phyloP scores from a whole-genome alignment of 2,888 invertebrate species.

The Nemotelus nigrinus region DNA sequence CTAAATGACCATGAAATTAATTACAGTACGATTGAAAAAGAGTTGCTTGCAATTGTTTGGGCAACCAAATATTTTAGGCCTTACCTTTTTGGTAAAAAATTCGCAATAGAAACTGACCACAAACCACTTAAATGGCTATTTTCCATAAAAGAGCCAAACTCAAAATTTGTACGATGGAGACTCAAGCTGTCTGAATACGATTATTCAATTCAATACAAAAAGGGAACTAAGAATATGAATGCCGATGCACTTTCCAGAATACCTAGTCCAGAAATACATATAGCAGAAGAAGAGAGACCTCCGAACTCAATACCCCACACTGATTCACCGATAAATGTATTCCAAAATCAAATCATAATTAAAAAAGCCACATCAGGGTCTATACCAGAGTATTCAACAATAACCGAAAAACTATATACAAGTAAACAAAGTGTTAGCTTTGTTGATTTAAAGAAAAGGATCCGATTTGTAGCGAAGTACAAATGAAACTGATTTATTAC shows the following conservation, averaged over 20 bases:
- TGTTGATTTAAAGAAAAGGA: no score
- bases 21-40: slow-evolving; percentile 54
- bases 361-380: slow-evolving; percentile 5
- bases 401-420: slow-evolving; percentile 3
- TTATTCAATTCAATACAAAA: slow-evolving; percentile 12
- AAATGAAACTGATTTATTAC: no score
- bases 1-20: slow-evolving; percentile 54
- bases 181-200: slow-evolving; percentile 3
- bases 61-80: slow-evolving; percentile 58
- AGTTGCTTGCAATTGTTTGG: slow-evolving; percentile 12
- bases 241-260: slow-evolving; percentile 45
- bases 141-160: slow-evolving; percentile 5
- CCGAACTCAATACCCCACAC: slow-evolving; percentile 51
- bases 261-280: slow-evolving; percentile 44
- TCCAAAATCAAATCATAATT: slow-evolving; percentile 47
- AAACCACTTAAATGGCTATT: slow-evolving; percentile 2
- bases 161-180: neutral
- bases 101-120: slow-evolving; percentile 11
- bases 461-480: no score
- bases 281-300: neutral
- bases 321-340: slow-evolving; percentile 49
- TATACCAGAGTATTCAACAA: slow-evolving; percentile 27
- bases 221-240: neutral
- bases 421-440: no score
- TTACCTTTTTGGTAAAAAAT: slow-evolving; percentile 56